Percentiles rank a stretch among this genome's conserved stretches.
These are phyloP conservation scores for Gallinago undulata DNA, from an alignment of 2,113 vertebrate species.

Conservation along the genomic window DNA sequence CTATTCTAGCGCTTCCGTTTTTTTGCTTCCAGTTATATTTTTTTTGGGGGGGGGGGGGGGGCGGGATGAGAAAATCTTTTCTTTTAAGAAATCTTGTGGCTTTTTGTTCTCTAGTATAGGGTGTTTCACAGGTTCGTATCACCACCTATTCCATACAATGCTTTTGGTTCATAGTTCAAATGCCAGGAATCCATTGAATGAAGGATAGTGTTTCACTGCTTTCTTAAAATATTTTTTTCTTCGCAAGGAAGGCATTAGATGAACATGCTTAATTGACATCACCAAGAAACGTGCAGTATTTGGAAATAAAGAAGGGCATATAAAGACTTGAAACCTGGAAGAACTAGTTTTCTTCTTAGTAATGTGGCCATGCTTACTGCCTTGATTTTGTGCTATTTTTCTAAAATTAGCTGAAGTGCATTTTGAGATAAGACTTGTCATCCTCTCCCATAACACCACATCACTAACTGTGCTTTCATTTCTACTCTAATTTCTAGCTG, in stretches of 20 bases:
- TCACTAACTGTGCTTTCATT: neutral
- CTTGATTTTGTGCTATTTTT: neutral
- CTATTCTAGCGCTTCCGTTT: neutral
- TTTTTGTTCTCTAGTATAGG: neutral
- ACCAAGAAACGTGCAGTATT: neutral
- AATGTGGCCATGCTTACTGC: neutral
- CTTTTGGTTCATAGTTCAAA: neutral
- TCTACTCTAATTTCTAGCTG: neutral
- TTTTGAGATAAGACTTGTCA: neutral
- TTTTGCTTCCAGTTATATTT: neutral
- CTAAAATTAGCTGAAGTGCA: neutral
- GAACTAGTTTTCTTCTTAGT: neutral
- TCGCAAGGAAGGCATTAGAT: neutral
- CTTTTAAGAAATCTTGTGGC: neutral
- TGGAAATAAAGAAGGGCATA: neutral
- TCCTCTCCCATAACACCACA: neutral
- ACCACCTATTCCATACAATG: accelerated
- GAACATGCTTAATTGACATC: neutral
- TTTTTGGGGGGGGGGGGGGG: accelerated
- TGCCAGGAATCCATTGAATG: neutral
- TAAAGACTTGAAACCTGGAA: neutral
- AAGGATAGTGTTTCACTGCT: neutral
- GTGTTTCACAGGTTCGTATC: neutral
- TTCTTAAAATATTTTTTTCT: neutral
- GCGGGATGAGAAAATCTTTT: neutral